Percentiles rank a stretch among this genome's conserved stretches.
Evolutionary conservation across 2,888 invertebrate genomes (phyloP).

Genomic region (Eubasilissa splendida): DNA sequence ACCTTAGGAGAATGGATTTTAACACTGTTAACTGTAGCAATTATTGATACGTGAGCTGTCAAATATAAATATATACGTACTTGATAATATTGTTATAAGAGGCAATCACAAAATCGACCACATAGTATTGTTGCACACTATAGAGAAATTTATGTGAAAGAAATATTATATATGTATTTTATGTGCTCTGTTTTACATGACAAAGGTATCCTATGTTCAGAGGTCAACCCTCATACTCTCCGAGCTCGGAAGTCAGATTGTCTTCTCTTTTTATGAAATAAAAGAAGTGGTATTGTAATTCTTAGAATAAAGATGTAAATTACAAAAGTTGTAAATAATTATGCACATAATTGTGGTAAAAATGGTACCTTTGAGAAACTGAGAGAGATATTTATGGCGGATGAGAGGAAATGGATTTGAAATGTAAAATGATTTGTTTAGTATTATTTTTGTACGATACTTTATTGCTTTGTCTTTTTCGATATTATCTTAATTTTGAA

Average conservation of each 20-base stretch:
- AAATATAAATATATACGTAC: slow-evolving; percentile 47
- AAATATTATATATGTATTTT: slow-evolving; percentile 37
- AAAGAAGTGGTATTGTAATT: slow-evolving; percentile 46
- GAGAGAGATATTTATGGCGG: slow-evolving; percentile 49
- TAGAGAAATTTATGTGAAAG: slow-evolving; percentile 53
- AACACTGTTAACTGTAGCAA: slow-evolving; percentile 49
- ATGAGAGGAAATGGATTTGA: slow-evolving; percentile 47
- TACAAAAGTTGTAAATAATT: slow-evolving; percentile 56
- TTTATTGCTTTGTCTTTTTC: slow-evolving; percentile 48
- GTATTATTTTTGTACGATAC: slow-evolving; percentile 57
- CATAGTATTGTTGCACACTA: slow-evolving; percentile 46
- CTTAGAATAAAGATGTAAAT: slow-evolving; percentile 55
- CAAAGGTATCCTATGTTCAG: slow-evolving; percentile 10
- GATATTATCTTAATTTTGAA: slow-evolving; percentile 38
- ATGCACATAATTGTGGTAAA: slow-evolving; percentile 58
- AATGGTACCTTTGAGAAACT: slow-evolving; percentile 56
- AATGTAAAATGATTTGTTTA: slow-evolving; percentile 50
- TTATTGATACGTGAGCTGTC: slow-evolving; percentile 43
- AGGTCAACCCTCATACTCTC: slow-evolving; percentile 1
- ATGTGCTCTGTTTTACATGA: slow-evolving; percentile 15
- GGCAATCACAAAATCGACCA: slow-evolving; percentile 52
- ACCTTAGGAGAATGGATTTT: slow-evolving; percentile 29
- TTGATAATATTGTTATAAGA: slow-evolving; percentile 45
- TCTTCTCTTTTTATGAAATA: slow-evolving; percentile 20
- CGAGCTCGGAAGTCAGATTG: slow-evolving; percentile 5